These are phyloP conservation scores for Lagenorhynchus albirostris DNA, from an alignment of 2,113 vertebrate species.

Conservation along the genomic window DNA sequence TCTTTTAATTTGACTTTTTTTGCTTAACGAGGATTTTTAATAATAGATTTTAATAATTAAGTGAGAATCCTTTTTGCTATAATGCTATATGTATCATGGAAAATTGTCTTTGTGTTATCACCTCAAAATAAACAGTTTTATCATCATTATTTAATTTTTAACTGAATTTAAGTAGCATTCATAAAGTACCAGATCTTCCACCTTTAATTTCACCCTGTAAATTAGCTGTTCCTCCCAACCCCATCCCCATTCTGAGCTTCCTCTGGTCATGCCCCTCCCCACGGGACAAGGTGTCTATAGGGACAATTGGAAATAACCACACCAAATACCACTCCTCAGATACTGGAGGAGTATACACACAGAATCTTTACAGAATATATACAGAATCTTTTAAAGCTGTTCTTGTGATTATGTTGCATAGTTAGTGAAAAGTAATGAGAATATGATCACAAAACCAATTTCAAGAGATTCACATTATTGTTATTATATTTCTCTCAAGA, in stretches of 20 bases:
- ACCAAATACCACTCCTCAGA: not conserved
- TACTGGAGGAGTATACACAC: not conserved
- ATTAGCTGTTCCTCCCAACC: not conserved
- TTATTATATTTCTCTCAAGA: not conserved
- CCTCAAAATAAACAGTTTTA: not conserved
- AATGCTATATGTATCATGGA: not conserved
- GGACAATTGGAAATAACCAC: not conserved
- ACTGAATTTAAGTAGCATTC: not conserved
- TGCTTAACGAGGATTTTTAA: not conserved
- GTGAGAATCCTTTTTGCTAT: not conserved
- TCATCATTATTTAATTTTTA: not conserved
- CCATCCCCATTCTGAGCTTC: not conserved
- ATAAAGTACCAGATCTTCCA: not conserved
- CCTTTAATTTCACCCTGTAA: not conserved
- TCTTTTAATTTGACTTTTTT: not conserved
- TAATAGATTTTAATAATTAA: not conserved
- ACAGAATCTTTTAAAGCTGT: not conserved
- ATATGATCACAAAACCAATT: not conserved
- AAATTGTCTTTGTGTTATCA: not conserved
- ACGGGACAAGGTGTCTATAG: rapidly evolving
- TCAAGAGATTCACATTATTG: not conserved
- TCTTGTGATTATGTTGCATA: not conserved
- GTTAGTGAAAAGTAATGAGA: not conserved
- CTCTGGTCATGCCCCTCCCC: rapidly evolving
- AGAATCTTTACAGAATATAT: not conserved